A percentile compares a stretch with the other conserved stretches of the same genome.
Conservation (phyloP, 1,140 invertebrate species). For the Streblospio benedicti region DNA sequence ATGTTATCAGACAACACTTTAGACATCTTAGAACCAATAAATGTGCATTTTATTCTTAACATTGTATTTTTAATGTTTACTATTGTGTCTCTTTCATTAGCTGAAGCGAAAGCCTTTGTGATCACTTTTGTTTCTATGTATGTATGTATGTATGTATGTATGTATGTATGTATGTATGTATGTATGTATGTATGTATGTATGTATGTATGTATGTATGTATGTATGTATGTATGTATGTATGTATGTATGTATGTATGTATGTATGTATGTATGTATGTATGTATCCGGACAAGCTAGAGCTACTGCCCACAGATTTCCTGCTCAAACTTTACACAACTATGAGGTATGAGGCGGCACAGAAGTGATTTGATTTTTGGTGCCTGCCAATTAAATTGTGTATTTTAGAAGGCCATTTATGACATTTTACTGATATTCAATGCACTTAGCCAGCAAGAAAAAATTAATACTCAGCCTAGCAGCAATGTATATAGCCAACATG, state of each 20-base stretch:
- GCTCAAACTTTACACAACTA: too few species aligned
- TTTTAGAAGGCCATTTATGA: too few species aligned
- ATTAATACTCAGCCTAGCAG: too few species aligned
- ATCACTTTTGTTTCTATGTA: not conserved
- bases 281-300: not conserved
- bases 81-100: not conserved
- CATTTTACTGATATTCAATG: too few species aligned
- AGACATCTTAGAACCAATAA: not conserved
- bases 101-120: not conserved
- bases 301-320: too few species aligned
- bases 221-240: not conserved
- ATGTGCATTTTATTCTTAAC: not conserved
- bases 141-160: conserved; percentile 1
- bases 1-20: not conserved
- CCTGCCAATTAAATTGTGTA: too few species aligned
- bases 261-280: conserved; percentile 1
- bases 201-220: not conserved
- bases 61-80: not conserved
- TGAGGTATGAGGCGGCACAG: too few species aligned
- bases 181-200: not conserved
- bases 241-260: conserved; percentile 2
- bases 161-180: not conserved
- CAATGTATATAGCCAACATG: too few species aligned
- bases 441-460: too few species aligned
- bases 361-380: too few species aligned